These are phyloP conservation scores for Labrus mixtus DNA, from an alignment of 2,113 vertebrate species.

Conservation along the genomic window DNA sequence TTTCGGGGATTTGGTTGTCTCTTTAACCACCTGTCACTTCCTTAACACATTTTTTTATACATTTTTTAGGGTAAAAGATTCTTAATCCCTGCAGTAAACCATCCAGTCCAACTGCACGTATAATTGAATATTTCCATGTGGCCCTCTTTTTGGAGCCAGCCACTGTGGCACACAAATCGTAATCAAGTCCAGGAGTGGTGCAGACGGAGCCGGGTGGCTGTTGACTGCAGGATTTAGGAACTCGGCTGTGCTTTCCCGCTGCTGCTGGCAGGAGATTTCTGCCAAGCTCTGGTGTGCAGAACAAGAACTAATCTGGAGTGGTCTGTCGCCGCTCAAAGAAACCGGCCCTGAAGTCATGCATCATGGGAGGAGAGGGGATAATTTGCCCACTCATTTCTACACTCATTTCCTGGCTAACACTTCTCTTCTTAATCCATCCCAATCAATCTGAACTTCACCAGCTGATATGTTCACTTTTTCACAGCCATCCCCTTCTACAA, in stretches of 20 bases:
- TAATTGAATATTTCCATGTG: slow-evolving; percentile 65
- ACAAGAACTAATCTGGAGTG: slow-evolving; percentile 77
- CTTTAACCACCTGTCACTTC: slow-evolving; percentile 2
- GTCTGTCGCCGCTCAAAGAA: slow-evolving; percentile 59
- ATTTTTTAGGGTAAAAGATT: slow-evolving; percentile 27
- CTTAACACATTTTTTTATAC: slow-evolving; percentile 5
- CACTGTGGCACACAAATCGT: slow-evolving; percentile 63
- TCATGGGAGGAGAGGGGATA: slow-evolving; percentile 23
- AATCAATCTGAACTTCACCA: neutral
- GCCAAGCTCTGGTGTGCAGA: slow-evolving; percentile 66
- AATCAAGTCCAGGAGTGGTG: slow-evolving; percentile 66
- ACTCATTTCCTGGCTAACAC: neutral
- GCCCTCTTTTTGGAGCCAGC: slow-evolving; percentile 39
- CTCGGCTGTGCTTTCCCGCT: slow-evolving; percentile 59
- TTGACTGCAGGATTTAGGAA: slow-evolving; percentile 68
- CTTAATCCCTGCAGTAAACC: slow-evolving; percentile 7
- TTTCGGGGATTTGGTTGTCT: slow-evolving; percentile 13
- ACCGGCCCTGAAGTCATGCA: slow-evolving; percentile 54
- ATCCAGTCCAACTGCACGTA: slow-evolving; percentile 28
- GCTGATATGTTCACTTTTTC: neutral
- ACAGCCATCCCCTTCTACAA: neutral
- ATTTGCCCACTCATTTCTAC: neutral
- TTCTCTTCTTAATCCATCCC: neutral
- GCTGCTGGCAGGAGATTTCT: slow-evolving; percentile 64
- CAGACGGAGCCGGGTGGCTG: slow-evolving; percentile 57